phyloP scores from a whole-genome alignment of 2,797 vertebrate species.

The Chiloscyllium punctatum region DNA sequence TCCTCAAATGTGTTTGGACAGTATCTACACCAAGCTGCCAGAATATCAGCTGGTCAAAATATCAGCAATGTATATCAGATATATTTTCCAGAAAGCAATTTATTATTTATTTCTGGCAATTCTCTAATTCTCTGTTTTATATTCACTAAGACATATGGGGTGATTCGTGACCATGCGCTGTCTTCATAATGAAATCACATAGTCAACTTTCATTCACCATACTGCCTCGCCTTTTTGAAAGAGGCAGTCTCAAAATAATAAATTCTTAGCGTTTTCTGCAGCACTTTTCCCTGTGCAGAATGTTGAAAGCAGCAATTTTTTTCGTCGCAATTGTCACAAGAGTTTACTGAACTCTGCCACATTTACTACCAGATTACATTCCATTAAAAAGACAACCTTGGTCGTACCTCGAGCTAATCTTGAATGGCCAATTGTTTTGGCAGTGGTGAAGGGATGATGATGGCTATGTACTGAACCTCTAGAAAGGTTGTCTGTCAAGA shows the following conservation, averaged over 20 bases:
- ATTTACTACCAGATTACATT: neutral
- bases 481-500: neutral
- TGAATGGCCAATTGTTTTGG: neutral
- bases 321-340: neutral
- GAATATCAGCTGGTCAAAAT: neutral
- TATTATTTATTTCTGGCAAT: neutral
- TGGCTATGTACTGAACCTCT: neutral
- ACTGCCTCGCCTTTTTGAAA: neutral
- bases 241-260: neutral
- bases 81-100: neutral
- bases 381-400: neutral
- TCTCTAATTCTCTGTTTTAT: neutral
- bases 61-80: neutral
- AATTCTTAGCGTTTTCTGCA: neutral
- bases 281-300: neutral
- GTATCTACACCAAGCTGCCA: neutral
- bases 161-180: neutral
- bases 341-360: neutral
- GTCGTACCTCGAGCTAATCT: neutral
- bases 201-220: neutral
- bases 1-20: neutral
- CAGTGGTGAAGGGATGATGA: neutral
- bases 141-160: neutral
- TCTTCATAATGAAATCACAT: neutral
- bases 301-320: neutral